A percentile compares a stretch with the other conserved stretches of the same genome.
phyloP scores from a whole-genome alignment of 1,140 invertebrate genomes.

The Saccostrea glomerata region DNA sequence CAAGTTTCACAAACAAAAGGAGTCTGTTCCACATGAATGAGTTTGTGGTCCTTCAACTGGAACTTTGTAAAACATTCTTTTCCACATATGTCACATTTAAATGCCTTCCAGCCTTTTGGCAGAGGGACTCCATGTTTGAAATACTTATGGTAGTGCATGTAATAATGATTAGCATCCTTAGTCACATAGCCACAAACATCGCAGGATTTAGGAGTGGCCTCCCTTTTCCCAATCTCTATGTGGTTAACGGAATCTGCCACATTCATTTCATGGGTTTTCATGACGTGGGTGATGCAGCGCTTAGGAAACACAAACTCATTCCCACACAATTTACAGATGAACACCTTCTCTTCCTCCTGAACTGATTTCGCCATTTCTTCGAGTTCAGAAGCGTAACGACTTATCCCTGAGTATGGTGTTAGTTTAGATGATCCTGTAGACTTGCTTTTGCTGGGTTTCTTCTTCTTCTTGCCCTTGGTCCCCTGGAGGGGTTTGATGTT shows the following conservation, averaged over 20 bases:
- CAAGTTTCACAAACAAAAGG: conserved; percentile 70
- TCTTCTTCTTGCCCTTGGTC: conserved; percentile 53
- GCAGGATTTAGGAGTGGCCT: conserved; percentile 61
- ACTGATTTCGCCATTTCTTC: conserved; percentile 58
- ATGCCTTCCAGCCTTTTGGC: conserved; percentile 71
- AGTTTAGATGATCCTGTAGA: conserved; percentile 2
- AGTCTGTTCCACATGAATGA: conserved; percentile 66
- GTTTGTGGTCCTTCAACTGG: conserved; percentile 67
- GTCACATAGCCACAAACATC: conserved; percentile 72
- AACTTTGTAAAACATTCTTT: conserved; percentile 72
- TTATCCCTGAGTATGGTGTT: conserved; percentile 19
- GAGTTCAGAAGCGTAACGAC: conserved; percentile 55
- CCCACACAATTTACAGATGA: conserved; percentile 66
- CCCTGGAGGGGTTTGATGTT: not conserved
- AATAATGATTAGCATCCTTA: conserved; percentile 67
- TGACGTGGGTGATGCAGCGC: conserved; percentile 63
- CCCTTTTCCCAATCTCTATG: conserved; percentile 51
- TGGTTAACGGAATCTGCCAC: conserved; percentile 59
- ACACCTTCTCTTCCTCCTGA: conserved; percentile 59
- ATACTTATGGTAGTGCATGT: conserved; percentile 75
- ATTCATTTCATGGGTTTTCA: conserved; percentile 62
- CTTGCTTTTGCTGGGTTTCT: conserved; percentile 47
- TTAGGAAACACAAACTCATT: conserved; percentile 71
- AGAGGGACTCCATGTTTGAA: conserved; percentile 71
- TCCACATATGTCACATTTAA: conserved; percentile 72